A percentile compares a stretch with the other conserved stretches of the same genome.
phyloP scores from a whole-genome alignment of 2,113 vertebrate species.

The Psophia crepitans region DNA sequence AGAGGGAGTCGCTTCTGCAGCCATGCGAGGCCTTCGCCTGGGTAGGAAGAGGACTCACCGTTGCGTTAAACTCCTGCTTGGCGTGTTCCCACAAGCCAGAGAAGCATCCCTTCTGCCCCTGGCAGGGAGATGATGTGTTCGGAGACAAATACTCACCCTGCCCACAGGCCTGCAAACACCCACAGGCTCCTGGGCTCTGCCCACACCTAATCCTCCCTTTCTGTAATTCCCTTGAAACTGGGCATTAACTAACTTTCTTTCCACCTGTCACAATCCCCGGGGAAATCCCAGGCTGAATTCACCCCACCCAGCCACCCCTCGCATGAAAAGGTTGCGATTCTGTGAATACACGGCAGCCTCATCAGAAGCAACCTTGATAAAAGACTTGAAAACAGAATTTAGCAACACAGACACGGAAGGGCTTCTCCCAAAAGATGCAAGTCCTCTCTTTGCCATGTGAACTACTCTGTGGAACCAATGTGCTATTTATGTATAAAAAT shows the following conservation, averaged over 20 bases:
- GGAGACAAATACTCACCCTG: conserved; percentile 50
- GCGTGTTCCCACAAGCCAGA: conserved; percentile 60
- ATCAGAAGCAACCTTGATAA: not conserved
- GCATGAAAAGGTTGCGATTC: not conserved
- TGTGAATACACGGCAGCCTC: not conserved
- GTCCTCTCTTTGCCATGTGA: not conserved
- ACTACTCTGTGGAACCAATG: not conserved
- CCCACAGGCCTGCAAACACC: conserved; percentile 39
- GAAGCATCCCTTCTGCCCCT: conserved; percentile 8
- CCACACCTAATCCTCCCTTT: conserved; percentile 47
- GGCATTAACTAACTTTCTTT: conserved; percentile 40
- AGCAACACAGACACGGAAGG: not conserved
- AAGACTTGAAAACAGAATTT: not conserved
- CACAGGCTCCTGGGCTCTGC: conserved; percentile 14
- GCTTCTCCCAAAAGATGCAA: not conserved
- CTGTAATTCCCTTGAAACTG: conserved; percentile 41
- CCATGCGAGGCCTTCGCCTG: not conserved
- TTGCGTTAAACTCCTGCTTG: not conserved
- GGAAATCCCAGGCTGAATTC: conserved; percentile 34
- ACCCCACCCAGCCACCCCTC: conserved; percentile 31
- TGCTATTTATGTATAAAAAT: conserved; percentile 45
- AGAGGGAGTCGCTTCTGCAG: not conserved
- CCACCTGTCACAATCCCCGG: conserved; percentile 42
- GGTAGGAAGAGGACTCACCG: not conserved
- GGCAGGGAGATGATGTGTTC: not conserved